These are phyloP conservation scores for Poeciliopsis presidionis DNA, from an alignment of 2,797 vertebrate species.

Conservation along the genomic window DNA sequence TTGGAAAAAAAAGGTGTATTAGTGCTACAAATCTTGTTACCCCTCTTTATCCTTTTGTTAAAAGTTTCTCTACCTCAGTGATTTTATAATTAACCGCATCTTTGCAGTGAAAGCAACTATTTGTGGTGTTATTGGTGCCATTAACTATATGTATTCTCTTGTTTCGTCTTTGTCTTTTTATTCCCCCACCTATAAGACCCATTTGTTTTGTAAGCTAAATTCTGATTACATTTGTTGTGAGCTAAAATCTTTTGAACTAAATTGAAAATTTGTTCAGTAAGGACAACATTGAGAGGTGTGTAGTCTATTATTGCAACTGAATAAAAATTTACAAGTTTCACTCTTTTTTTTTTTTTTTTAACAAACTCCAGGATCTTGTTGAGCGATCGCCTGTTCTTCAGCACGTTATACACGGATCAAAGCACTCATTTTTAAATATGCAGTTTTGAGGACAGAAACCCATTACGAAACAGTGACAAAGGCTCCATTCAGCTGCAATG, in stretches of 20 bases:
- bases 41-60: background rate
- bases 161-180: background rate
- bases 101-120: background rate
- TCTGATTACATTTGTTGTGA: background rate
- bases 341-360: slow-evolving; percentile 42
- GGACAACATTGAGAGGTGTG: slow-evolving; percentile 20
- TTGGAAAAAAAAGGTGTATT: background rate
- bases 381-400: slow-evolving; percentile 3
- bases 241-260: background rate
- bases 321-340: slow-evolving; percentile 41
- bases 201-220: background rate
- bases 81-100: background rate
- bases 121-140: background rate
- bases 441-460: slow-evolving; percentile 29
- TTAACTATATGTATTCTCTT: background rate
- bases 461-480: slow-evolving; percentile 66
- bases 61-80: background rate
- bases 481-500: slow-evolving; percentile 67
- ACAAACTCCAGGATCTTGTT: slow-evolving; percentile 26
- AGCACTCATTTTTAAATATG: slow-evolving; percentile 44
- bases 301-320: slow-evolving; percentile 6
- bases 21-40: background rate
- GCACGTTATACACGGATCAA: slow-evolving; percentile 29
- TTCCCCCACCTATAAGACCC: background rate
- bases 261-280: slow-evolving; percentile 18